Evolutionary conservation across 2,888 invertebrate species (phyloP), one percentile per base, ranked within the genome.

Genomic region (Lottia gigantea): DNA sequence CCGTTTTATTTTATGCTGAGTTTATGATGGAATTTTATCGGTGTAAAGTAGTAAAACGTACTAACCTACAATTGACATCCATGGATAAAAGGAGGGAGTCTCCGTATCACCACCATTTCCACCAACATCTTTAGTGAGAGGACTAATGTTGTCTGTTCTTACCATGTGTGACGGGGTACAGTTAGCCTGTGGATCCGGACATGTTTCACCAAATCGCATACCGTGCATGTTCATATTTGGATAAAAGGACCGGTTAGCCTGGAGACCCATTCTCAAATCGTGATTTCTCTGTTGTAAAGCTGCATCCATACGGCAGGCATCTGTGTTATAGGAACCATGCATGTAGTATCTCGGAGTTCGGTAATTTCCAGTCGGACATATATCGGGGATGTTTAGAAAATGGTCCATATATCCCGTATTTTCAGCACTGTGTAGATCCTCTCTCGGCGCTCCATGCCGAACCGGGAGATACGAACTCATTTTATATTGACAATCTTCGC

Each of bases 31-130:
- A 64, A 47, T 19, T 62, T 31, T 68, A 62, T 68, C 62, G 61
- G 45, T 68, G 12, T 46, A 47, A 40, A 68, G 62, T 64, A 46
- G 55, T 55, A 64, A 26, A 64, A 40, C 23, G 64, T 73, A 83
- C 85, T 81, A 70, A 82, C 85, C 85, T 74, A 85, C 85, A 62
- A 85, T 85, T 49, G 84, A 84, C 85, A 85, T 85, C 85, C 85
- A 85, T 1, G 85, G 85, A 71, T 85, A 85, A 70, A 84, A 84
- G 19, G 83, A 80, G 15, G 83, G 82, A n/a, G 83, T 74, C 31
- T 80, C 80, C 16, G 74, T 76, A 1, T 78, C 83, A 3, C 82
- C 80, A 12, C 75, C 68, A 15, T 76, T 77, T 19, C 76, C 78
- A 25, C 77, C 70, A 15, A 79, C 80, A 8, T 80, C 67, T 63